Evolutionary conservation across 2,888 invertebrate species (phyloP).

Genomic region (Caenorhabditis panamensis): DNA sequence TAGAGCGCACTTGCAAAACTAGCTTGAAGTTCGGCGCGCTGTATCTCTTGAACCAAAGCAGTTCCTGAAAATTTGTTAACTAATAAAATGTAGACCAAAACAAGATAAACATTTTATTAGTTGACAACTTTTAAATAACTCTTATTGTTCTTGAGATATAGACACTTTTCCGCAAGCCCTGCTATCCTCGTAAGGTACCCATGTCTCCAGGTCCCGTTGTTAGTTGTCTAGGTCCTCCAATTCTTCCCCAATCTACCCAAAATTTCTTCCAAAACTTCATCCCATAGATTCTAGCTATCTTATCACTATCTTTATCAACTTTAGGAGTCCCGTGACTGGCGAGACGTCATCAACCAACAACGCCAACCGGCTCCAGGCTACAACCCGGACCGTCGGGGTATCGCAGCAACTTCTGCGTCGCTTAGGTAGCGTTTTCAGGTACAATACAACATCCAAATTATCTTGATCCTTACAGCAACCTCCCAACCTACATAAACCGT

Average conservation of each 20-base stretch:
- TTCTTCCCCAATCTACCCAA: not conserved
- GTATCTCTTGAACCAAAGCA: too few species aligned
- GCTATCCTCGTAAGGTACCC: not conserved
- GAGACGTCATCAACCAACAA: constrained; percentile 71
- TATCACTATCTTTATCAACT: constrained; percentile 1
- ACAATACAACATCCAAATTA: not conserved
- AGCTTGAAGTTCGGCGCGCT: too few species aligned
- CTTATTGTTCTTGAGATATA: too few species aligned
- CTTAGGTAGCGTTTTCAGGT: constrained; percentile 24
- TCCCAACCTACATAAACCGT: constrained; percentile 65
- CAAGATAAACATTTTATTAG: too few species aligned
- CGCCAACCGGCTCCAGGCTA: constrained; percentile 71
- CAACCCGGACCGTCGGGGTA: constrained; percentile 42
- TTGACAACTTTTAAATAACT: too few species aligned
- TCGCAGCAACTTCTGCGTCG: constrained; percentile 39
- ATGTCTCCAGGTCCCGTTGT: not conserved
- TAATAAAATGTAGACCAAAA: too few species aligned
- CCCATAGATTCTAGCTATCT: not conserved
- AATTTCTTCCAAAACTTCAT: not conserved
- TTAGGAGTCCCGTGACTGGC: constrained; percentile 71
- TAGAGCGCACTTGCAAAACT: not conserved
- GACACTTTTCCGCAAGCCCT: too few species aligned
- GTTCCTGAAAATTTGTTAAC: too few species aligned
- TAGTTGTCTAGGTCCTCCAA: too few species aligned
- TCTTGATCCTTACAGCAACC: constrained; percentile 65